Evolutionary conservation across 2,113 vertebrate species (phyloP).

Genomic region (Neolamprologus ventralis): DNA sequence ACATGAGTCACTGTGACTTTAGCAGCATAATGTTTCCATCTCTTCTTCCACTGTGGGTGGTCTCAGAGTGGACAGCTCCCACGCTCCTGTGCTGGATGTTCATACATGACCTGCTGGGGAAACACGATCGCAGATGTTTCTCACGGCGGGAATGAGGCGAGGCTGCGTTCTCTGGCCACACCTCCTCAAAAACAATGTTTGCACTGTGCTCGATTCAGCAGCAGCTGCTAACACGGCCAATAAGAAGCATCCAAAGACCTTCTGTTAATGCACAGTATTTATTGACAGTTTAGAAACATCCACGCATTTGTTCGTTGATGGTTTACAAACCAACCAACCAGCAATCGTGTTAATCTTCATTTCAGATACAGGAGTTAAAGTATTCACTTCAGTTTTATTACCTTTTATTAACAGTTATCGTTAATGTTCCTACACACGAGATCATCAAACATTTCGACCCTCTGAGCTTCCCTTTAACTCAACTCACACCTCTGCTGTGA

Average conservation of each 20-base stretch:
- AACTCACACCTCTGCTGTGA: background rate
- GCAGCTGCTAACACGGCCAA: background rate
- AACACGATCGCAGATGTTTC: background rate
- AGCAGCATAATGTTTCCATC: background rate
- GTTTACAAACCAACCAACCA: background rate
- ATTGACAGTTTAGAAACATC: background rate
- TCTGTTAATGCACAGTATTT: background rate
- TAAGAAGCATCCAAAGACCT: background rate
- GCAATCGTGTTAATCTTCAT: background rate
- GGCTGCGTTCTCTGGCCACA: background rate
- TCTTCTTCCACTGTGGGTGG: background rate
- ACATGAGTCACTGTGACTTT: background rate
- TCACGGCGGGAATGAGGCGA: background rate
- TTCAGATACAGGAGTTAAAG: background rate
- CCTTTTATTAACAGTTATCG: background rate
- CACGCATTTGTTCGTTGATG: accelerated
- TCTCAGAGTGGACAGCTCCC: background rate
- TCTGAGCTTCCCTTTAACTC: background rate
- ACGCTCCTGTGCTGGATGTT: background rate
- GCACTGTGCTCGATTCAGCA: too few relatives aligned
- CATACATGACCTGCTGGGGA: background rate
- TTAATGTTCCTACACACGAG: background rate
- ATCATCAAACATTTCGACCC: accelerated
- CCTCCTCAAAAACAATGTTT: background rate
- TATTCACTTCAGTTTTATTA: background rate